Evolutionary conservation across 2,888 invertebrate genomes (phyloP), one percentile per base, ranked within the genome.

Genomic region (Patella depressa): DNA sequence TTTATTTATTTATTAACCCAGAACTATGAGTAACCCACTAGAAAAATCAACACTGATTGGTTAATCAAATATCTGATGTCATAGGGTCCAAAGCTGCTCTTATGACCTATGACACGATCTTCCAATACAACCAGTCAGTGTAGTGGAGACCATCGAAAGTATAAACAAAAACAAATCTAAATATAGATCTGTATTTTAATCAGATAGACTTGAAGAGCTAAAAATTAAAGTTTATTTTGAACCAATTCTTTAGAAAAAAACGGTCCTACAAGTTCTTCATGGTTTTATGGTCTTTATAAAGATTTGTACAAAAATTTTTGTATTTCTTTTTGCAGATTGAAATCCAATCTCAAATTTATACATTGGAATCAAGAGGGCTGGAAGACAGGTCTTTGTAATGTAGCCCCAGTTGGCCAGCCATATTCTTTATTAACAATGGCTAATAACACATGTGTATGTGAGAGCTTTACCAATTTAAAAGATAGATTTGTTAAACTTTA

Each of bases 321-420:
- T 71, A 15, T 74, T 54, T 73, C 17, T 57, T 59, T 57, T 82
- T 84, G 54, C 83, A 91, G 91, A 78, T 83, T 92, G 78, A 88
- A 87, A 75, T 87, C 88, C 1, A 86, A 83, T 59, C 84, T 92
- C 70, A 87, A 89, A 74, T 92, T 92, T 83, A 90, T 91, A 70
- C 89, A 88, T 78, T 92, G 92, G 92, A 92, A 92, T 84, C 84
- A 88, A 79, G 92, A 92, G 78, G 92, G 92, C 2, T 92, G 92
- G 92, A 92, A 92, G 86, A 92, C 91, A 17, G 92, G 92, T 9
- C 85, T 92, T 77, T 92, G 92, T 84, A 86, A 89, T 24, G 90
- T 91, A 54, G 88, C 92, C 14, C 91, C 92, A 17, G 89, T 91
- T 3, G 90, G 91, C 3, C 91, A 91, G 80, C 88, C 90, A 0